Conservation (phyloP, 2,113 vertebrate genomes). For the Jaculus jaculus region DNA sequence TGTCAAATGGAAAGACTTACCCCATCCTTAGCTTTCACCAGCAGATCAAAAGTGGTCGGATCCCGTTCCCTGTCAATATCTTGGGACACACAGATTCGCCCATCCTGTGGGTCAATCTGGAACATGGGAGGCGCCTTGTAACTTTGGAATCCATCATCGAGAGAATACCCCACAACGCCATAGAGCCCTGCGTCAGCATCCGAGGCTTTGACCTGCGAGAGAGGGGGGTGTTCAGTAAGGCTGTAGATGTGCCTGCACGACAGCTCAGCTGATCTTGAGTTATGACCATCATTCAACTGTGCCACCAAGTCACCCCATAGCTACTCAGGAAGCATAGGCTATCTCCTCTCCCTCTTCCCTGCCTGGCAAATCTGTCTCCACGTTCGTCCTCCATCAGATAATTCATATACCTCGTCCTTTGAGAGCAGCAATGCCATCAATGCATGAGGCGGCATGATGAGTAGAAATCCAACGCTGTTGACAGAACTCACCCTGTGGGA, state of each 20-base stretch:
- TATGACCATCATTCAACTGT: neutral
- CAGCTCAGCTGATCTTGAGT: neutral
- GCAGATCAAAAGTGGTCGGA: slow-evolving; percentile 88
- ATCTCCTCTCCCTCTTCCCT: neutral
- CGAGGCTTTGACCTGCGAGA: slow-evolving; percentile 89
- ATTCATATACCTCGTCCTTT: neutral
- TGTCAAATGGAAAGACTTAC: slow-evolving; percentile 83
- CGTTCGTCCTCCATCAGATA: neutral
- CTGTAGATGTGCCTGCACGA: neutral
- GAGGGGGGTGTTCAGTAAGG: neutral
- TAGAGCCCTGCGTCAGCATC: slow-evolving; percentile 91
- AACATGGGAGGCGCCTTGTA: slow-evolving; percentile 88
- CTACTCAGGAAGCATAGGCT: neutral
- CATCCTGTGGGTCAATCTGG: slow-evolving; percentile 86
- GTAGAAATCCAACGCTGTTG: neutral
- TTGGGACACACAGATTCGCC: slow-evolving; percentile 90
- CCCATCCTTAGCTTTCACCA: slow-evolving; percentile 93
- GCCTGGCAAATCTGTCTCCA: neutral
- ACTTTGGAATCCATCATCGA: slow-evolving; percentile 90
- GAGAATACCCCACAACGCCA: slow-evolving; percentile 88
- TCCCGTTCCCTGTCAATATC: slow-evolving; percentile 92
- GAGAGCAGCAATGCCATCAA: neutral
- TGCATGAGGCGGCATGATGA: neutral
- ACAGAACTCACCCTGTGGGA: neutral
- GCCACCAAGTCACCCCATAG: neutral